Evolutionary conservation across 2,113 vertebrate genomes (phyloP), one percentile per base, ranked within the genome.

Genomic region (Pelobates fuscus): DNA sequence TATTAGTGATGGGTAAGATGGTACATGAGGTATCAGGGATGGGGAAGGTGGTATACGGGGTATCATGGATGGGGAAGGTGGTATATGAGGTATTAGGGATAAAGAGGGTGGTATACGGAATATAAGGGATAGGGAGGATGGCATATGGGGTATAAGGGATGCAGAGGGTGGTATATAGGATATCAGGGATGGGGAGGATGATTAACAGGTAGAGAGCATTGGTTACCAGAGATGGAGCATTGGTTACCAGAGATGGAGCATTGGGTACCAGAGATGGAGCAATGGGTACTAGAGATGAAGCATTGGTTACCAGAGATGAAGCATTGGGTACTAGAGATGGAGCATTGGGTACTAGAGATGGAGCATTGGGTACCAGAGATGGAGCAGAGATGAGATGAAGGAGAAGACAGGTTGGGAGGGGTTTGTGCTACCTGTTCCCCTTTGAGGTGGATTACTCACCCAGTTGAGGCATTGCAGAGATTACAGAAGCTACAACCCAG

Each of bases 401-500:
- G 14, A 24, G 52, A 64, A 41, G n/a, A 10, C 61, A 43, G 37
- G 29, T 17, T 17, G 15, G 63, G 41, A 41, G 18, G 20, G 49
- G 49, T 26, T 30, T 21, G 20, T 20, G 30, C n/a, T 37, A 44
- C 18, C 66, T 30, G 44, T 2, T 30, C 66, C 67, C 44, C 52
- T 37, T 32, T 25, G 63, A 30, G 25, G 54, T 11, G n/a, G 46
- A 5, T 1, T 27, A 67, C 72, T 76, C 55, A 76, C 72, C 72
- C 72, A 67, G 55, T 14, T 55, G 32, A 29, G 64, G 58, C 72
- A 76, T 76, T 37, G 72, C 55, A 59, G 27, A 67, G 72, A 76
- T 76, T 52, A 76, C 72, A 76, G 72, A 63, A 60, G 63, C 63
- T 60, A 76, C 63, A 60, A 76, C 72, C 72, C 72, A 76, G 72